Base-by-base conservation (phyloP, 2,113 vertebrate species). In the Etia nguti region DNA sequence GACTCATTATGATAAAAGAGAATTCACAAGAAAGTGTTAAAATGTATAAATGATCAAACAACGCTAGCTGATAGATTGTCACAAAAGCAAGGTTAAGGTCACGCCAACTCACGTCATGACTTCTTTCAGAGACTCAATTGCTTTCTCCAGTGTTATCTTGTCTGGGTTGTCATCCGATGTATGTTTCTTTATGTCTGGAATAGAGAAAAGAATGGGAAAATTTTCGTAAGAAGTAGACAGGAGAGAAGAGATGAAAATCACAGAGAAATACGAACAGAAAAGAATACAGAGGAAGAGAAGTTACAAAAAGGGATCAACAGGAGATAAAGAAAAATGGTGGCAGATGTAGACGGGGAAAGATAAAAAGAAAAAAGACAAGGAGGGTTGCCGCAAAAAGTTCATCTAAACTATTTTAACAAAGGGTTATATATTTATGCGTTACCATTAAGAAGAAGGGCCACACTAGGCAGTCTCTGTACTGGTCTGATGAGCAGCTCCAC, bases 401-500 rank as follows among this genome's bases (percentile, higher is more conserved):
- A 26, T 22, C 46, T 62, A 22, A 60, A 55, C 20, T 10, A 34
- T 16, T 77, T 50, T 52, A 12, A 50, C 73, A 24, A 73, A 41
- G 8, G 11, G 18, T 2, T 54, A 9, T 52, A 36, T 60, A 24
- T 31, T 8, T 41, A 54, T 80, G 80, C 36, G 6, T 95, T 97
- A 99, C 99, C 99, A 48, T 98, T 99, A 36, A 99, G 94, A 38
- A 99, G 97, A 4, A 99, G 97, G 1, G 96, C 98, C 77, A 99
- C 97, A 81, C 99, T 99, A 4, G 99, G 99, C 77, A 99, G 95
- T 87, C 99, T 97, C 96, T 99, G 99, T 9, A 99, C 99, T 22
- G 99, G 99, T 87, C 99, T 97, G 79, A 99, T 99, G 57, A 99
- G 97, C 80, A 99, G 96, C 92, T 99, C 98, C 84, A 96, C 98